phyloP scores from a whole-genome alignment of 1,140 invertebrate genomes.

The Heliconius himera region DNA sequence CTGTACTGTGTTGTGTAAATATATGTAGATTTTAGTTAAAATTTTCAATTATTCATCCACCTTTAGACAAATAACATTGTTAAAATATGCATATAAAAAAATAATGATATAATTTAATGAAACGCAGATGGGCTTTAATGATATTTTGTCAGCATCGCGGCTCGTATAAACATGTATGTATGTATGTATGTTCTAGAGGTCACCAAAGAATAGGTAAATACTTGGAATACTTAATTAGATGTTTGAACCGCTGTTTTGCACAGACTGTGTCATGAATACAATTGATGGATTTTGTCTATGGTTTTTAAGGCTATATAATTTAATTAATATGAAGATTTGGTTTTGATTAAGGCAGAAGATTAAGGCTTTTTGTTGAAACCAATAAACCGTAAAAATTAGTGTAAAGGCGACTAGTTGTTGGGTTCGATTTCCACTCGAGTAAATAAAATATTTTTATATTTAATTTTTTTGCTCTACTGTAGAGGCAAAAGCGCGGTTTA shows the following conservation, averaged over 20 bases:
- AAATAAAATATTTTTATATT: too few species aligned
- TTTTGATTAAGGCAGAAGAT: background rate
- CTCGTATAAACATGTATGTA: background rate
- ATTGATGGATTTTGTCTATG: background rate
- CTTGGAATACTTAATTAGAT: slow-evolving; percentile 7
- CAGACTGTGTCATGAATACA: background rate
- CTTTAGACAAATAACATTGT: background rate
- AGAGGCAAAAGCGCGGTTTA: too few species aligned
- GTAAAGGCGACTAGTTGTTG: too few species aligned
- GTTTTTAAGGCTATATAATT: background rate
- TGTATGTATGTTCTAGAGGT: slow-evolving; percentile 8
- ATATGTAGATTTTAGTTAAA: too few species aligned
- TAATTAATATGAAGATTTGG: background rate
- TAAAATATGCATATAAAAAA: background rate
- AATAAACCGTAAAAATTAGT: too few species aligned
- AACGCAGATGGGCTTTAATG: slow-evolving; percentile 9
- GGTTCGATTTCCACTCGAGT: too few species aligned
- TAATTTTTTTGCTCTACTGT: too few species aligned
- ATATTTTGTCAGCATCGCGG: slow-evolving; percentile 12
- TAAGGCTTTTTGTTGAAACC: too few species aligned
- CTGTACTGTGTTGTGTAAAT: too few species aligned
- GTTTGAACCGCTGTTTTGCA: slow-evolving; percentile 5
- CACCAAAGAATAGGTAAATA: slow-evolving; percentile 17
- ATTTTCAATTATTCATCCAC: too few species aligned
- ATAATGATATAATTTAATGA: background rate